These are phyloP conservation scores for Ivindomyrus marchei DNA, from an alignment of 2,113 vertebrate species.

Conservation along the genomic window DNA sequence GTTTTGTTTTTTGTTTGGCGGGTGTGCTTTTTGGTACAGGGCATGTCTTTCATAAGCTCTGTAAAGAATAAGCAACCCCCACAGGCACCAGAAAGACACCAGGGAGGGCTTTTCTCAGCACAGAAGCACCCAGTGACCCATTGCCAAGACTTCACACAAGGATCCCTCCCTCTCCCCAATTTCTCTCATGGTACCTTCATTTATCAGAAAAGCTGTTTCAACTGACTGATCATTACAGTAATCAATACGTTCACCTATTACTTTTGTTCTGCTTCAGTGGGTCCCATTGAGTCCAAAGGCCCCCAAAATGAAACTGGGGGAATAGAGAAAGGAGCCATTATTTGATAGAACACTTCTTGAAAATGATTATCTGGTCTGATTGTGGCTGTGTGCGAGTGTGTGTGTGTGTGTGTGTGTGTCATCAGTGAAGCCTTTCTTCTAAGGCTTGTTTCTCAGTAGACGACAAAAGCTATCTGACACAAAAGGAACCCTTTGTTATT, in stretches of 20 bases:
- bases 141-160: constrained; percentile 28
- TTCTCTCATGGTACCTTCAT: constrained; percentile 41
- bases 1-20: not conserved
- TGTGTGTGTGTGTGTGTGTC: constrained; percentile 36
- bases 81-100: not conserved
- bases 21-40: not conserved
- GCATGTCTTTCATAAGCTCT: not conserved
- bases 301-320: constrained; percentile 43
- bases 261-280: constrained; percentile 58
- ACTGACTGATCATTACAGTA: constrained; percentile 64
- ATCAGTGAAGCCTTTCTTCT: constrained; percentile 36
- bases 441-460: constrained; percentile 45
- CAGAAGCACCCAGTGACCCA: constrained; percentile 16
- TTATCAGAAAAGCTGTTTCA: constrained; percentile 54
- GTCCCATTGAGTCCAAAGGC: constrained; percentile 47
- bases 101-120: not conserved
- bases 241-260: constrained; percentile 68
- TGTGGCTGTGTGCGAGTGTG: constrained; percentile 30
- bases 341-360: constrained; percentile 29
- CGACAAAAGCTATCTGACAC: constrained; percentile 56
- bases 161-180: constrained; percentile 24
- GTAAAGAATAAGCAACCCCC: constrained; percentile 4
- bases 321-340: constrained; percentile 36
- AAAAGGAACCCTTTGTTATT: constrained; percentile 72
- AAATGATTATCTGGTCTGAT: constrained; percentile 42